phyloP scores from a whole-genome alignment of 1,140 invertebrate genomes.

The Nautilus pompilius region DNA sequence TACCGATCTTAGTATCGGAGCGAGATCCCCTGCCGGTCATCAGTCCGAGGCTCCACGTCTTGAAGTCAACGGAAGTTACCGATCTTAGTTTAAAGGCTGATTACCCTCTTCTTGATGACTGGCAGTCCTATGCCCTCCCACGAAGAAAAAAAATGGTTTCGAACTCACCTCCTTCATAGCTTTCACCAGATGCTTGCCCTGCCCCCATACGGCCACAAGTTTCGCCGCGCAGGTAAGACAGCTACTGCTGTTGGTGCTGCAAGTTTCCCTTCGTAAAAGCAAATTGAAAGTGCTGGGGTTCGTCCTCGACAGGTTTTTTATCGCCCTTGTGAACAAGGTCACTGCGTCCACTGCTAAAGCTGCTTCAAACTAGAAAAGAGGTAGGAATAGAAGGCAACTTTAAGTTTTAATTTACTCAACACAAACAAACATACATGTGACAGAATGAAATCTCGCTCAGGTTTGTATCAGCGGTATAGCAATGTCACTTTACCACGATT shows the following conservation, averaged over 20 bases:
- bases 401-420: background rate
- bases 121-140: too few relatives aligned
- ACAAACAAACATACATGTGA: background rate
- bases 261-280: slow-evolving; percentile 1
- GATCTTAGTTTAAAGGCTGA: too few relatives aligned
- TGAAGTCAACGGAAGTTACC: too few relatives aligned
- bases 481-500: too few relatives aligned
- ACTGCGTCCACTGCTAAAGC: slow-evolving; percentile 36
- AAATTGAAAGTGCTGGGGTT: slow-evolving; percentile 8
- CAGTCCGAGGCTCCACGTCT: too few relatives aligned
- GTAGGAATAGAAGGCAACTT: background rate
- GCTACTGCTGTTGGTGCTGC: slow-evolving; percentile 1
- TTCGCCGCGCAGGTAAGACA: slow-evolving; percentile 29
- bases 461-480: too few relatives aligned
- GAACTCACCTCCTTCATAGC: slow-evolving; percentile 25
- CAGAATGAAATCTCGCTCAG: too few relatives aligned
- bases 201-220: slow-evolving; percentile 16
- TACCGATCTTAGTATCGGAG: too few relatives aligned
- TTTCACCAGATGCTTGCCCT: slow-evolving; percentile 17
- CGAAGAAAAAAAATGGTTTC: too few relatives aligned
- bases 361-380: slow-evolving; percentile 29
- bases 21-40: too few relatives aligned
- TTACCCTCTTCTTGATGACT: too few relatives aligned
- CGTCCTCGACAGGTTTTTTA: slow-evolving; percentile 12
- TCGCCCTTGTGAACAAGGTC: slow-evolving; percentile 27